These are phyloP conservation scores for Ahaetulla prasina DNA, from an alignment of 2,113 vertebrate genomes.

Conservation along the genomic window DNA sequence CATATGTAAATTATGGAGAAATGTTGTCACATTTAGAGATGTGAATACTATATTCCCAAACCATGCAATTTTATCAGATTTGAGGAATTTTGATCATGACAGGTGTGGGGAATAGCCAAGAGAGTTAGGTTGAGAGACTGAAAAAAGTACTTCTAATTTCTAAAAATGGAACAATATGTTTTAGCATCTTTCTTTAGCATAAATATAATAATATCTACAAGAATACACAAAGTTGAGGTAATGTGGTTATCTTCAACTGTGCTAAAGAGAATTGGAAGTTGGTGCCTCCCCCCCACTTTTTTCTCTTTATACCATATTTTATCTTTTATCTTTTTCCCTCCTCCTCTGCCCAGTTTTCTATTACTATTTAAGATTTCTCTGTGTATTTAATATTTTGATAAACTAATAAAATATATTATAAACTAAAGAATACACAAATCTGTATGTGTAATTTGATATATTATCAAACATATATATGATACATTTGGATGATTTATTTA, in stretches of 20 bases:
- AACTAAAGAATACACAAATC: background rate
- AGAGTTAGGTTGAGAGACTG: background rate
- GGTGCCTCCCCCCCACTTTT: too few relatives aligned
- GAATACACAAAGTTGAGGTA: background rate
- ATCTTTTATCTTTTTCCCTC: too few relatives aligned
- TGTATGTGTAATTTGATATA: background rate
- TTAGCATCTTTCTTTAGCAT: background rate
- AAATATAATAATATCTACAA: background rate
- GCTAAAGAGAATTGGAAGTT: too few relatives aligned
- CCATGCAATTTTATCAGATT: background rate
- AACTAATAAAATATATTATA: too few relatives aligned
- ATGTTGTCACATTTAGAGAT: background rate
- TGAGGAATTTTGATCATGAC: background rate
- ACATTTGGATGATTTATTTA: background rate
- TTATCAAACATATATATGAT: background rate
- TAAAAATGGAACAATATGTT: background rate
- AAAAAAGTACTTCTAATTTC: background rate
- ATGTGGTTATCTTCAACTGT: too few relatives aligned
- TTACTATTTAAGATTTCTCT: too few relatives aligned
- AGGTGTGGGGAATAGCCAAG: background rate
- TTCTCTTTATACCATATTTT: too few relatives aligned
- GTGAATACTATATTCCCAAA: background rate
- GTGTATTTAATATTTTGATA: too few relatives aligned
- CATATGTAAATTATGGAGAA: background rate
- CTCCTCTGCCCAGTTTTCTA: too few relatives aligned